phyloP scores from a whole-genome alignment of 2,797 vertebrate genomes.

The Gymnoscopelus braueri region DNA sequence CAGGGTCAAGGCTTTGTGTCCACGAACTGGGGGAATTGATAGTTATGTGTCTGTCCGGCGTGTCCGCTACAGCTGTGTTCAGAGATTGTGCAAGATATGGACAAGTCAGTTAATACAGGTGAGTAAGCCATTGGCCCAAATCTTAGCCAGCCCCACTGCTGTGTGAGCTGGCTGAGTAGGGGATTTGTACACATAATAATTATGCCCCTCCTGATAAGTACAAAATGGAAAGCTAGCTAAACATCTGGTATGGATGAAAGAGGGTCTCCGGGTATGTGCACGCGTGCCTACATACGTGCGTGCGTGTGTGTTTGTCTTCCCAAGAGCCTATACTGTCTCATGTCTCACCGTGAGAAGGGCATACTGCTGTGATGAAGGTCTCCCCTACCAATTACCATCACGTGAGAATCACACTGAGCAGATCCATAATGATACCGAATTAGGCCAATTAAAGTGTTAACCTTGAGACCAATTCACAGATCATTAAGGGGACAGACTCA shows the following conservation, averaged over 20 bases:
- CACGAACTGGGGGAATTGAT: too few relatives aligned
- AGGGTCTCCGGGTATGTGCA: conserved; percentile 18
- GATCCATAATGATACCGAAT: conserved; percentile 62
- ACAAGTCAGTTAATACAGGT: too few relatives aligned
- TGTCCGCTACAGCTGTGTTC: too few relatives aligned
- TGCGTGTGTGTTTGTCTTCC: conserved; percentile 4
- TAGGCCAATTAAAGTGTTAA: conserved; percentile 55
- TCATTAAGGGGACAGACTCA: conserved; percentile 19
- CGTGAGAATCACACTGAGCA: conserved; percentile 49
- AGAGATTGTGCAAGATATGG: too few relatives aligned
- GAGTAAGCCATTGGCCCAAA: background rate
- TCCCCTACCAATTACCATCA: conserved; percentile 62
- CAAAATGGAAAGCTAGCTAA: conserved; percentile 41
- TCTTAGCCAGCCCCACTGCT: conserved; percentile 5
- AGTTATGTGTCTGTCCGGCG: too few relatives aligned
- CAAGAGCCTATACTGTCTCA: conserved; percentile 31
- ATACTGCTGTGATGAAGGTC: conserved; percentile 52
- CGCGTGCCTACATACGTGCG: background rate
- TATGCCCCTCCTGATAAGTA: conserved; percentile 19
- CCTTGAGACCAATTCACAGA: conserved; percentile 34
- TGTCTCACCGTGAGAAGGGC: conserved; percentile 46
- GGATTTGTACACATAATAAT: conserved; percentile 44
- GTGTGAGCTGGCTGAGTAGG: conserved; percentile 33
- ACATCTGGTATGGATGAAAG: conserved; percentile 63
- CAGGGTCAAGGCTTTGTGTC: conserved; percentile 11